Percentiles rank a stretch among this genome's conserved stretches.
Conservation (phyloP, 1,140 invertebrate species). For the Hypsibius dujardini region DNA sequence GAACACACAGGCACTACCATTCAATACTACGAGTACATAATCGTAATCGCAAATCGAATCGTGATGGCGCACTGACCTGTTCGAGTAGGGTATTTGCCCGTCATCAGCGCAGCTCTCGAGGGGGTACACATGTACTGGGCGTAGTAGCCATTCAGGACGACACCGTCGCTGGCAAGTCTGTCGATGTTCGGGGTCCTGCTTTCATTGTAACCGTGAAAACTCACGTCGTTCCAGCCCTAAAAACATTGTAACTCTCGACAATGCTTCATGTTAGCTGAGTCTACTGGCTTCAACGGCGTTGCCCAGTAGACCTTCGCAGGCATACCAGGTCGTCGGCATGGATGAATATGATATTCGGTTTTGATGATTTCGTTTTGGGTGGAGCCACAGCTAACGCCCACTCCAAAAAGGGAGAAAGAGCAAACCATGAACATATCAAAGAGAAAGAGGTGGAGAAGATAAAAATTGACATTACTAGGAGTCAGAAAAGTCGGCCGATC, state of each 20-base stretch:
- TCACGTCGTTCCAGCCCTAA: conserved; percentile 72
- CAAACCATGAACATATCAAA: no score
- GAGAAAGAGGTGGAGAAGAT: no score
- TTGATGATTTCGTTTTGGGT: no score
- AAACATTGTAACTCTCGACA: neutral
- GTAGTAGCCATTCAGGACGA: conserved; percentile 61
- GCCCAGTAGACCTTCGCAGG: no score
- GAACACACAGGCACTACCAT: neutral
- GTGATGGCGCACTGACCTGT: conserved; percentile 34
- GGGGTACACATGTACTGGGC: conserved; percentile 56
- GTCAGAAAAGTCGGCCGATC: no score
- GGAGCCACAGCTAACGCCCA: no score
- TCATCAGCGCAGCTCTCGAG: conserved; percentile 58
- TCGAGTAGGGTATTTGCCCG: conserved; percentile 66
- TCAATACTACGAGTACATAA: no score
- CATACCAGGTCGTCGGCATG: neutral
- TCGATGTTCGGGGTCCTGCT: conserved; percentile 69
- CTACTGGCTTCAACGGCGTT: no score
- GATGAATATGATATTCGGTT: neutral
- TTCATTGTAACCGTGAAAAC: conserved; percentile 66
- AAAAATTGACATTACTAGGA: no score
- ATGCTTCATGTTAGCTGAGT: neutral
- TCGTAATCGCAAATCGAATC: no score
- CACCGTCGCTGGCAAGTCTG: conserved; percentile 53
- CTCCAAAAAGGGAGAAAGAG: no score